These are phyloP conservation scores for Gorsachius goisagi DNA, from an alignment of 2,113 vertebrate species.

Conservation along the genomic window DNA sequence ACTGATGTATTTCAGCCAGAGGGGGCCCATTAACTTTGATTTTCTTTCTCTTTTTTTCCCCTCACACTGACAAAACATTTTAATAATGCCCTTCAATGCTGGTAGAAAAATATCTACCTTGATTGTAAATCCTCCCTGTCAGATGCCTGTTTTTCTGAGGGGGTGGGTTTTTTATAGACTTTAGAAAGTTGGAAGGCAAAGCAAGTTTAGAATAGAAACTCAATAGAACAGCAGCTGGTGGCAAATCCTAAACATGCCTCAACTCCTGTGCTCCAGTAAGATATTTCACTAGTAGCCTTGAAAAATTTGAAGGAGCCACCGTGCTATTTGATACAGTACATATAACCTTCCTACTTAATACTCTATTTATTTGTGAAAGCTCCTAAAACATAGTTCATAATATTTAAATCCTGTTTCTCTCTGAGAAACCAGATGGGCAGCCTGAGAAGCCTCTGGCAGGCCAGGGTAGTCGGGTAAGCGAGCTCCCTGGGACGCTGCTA, in stretches of 20 bases:
- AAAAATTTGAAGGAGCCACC: neutral
- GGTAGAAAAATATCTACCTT: neutral
- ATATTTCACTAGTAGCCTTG: neutral
- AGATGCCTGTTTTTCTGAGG: neutral
- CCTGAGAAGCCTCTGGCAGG: rapidly evolving
- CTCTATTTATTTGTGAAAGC: neutral
- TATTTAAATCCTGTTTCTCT: neutral
- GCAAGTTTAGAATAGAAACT: neutral
- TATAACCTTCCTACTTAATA: neutral
- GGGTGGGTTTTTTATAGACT: neutral
- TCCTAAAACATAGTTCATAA: neutral
- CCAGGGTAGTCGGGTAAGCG: neutral
- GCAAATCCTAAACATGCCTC: neutral
- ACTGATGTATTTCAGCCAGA: neutral
- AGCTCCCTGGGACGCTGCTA: too few relatives aligned
- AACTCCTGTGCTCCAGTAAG: neutral
- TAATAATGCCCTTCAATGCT: neutral
- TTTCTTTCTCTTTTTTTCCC: neutral
- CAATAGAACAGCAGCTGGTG: neutral
- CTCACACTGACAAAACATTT: neutral
- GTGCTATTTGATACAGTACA: neutral
- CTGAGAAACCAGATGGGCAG: neutral
- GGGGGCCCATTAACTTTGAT: neutral
- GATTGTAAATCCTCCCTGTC: neutral
- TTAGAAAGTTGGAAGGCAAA: neutral